Base-by-base conservation (phyloP, 2,113 vertebrate genomes). In the Lathamus discolor region DNA sequence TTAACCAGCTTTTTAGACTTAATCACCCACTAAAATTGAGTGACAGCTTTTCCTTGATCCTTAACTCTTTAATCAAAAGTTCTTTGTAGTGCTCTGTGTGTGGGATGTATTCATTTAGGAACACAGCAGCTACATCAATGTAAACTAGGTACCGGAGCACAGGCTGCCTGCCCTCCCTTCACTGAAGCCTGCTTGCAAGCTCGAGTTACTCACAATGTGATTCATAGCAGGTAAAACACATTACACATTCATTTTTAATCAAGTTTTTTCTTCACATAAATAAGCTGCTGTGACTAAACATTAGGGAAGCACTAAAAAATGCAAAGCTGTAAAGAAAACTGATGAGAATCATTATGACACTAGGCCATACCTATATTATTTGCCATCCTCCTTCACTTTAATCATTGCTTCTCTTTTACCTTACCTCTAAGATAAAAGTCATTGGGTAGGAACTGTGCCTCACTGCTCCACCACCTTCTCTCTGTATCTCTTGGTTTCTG, bases 171-270 rank as follows among this genome's bases (percentile, higher is more conserved):
- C 87, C n/a, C 49, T 91, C 51, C 64, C 51, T 90, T 51, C 64
- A 67, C 28, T 68, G 90, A 64, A 77, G 92, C 92, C 83, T 70
- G 64, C 72, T 88, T 1, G 0, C 1, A 29, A 89, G 90, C 75
- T 51, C 6, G 37, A 86, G 72, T 86, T 88, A 73, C 78, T 90
- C 83, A 68, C 90, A 28, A 77, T 52, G 90, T 88, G 93, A 95
- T 94, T 90, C 88, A 84, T 86, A 95, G 95, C 93, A 95, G 95
- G 96, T 94, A 90, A 93, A 93, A 90, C 79, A 86, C 29, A 86
- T 88, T 92, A 90, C 25, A 46, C 95, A 96, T 96, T 95, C 90
- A 96, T 96, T 96, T 96, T 96, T 96, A 96, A 97, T 97, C 88
- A 95, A 93, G 95, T 95, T 96, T 96, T 95, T 97, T 96, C 93